phyloP scores from a whole-genome alignment of 1,140 invertebrate species.

The Chelonus insularis region DNA sequence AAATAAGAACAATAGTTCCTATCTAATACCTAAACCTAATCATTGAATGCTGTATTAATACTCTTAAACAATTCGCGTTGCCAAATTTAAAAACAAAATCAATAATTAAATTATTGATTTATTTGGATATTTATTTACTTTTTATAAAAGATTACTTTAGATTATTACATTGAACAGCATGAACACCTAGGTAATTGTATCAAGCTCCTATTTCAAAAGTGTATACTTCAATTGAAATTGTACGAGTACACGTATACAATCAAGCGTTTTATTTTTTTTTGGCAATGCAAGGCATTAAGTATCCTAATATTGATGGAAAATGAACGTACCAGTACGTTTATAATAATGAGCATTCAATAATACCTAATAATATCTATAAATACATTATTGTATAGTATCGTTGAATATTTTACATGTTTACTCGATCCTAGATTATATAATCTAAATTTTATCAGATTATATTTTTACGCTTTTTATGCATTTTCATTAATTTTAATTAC shows the following conservation, averaged over 20 bases:
- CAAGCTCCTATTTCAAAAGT: background rate
- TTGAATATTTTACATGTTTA: slow-evolving; percentile 15
- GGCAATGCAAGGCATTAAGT: slow-evolving; percentile 53
- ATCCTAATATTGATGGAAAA: slow-evolving; percentile 29
- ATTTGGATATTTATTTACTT: background rate
- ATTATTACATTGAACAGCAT: no score
- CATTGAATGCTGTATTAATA: no score
- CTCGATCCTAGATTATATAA: no score
- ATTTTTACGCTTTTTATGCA: background rate
- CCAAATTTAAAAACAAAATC: no score
- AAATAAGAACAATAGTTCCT: no score
- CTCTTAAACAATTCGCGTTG: no score
- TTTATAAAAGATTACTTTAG: background rate
- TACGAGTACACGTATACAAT: slow-evolving; percentile 1
- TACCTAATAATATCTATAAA: slow-evolving; percentile 31
- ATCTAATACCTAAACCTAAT: no score
- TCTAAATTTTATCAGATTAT: no score
- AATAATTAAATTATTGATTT: background rate
- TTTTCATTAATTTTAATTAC: slow-evolving; percentile 9
- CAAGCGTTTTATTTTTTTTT: slow-evolving; percentile 40
- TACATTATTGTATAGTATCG: slow-evolving; percentile 24
- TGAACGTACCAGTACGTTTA: slow-evolving; percentile 56
- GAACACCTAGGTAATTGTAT: no score
- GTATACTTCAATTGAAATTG: background rate
- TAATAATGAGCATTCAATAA: slow-evolving; percentile 48